A percentile compares a stretch with the other conserved stretches of the same genome.
These are phyloP conservation scores for Amiota communis DNA, from an alignment of 2,888 invertebrate species.

Conservation along the genomic window DNA sequence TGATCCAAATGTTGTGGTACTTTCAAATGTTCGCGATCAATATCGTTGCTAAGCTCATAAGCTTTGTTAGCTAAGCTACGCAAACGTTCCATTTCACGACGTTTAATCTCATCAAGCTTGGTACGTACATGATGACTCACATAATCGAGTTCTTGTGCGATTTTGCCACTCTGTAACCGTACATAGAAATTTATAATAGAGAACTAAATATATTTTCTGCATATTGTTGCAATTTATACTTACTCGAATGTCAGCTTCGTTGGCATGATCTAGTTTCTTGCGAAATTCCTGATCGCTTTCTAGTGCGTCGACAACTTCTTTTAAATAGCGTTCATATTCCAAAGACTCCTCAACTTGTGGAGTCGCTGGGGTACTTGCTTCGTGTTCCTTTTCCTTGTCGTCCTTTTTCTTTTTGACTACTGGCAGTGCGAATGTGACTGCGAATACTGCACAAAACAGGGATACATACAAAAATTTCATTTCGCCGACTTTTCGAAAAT, in stretches of 20 bases:
- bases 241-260: constrained; percentile 88
- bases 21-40: constrained; percentile 79
- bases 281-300: constrained; percentile 92
- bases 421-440: constrained; percentile 73
- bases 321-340: constrained; percentile 88
- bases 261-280: constrained; percentile 85
- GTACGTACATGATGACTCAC: constrained; percentile 91
- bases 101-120: constrained; percentile 92
- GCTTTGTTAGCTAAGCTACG: constrained; percentile 80
- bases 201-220: neutral
- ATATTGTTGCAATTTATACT: constrained; percentile 33
- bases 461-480: constrained; percentile 44
- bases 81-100: constrained; percentile 88
- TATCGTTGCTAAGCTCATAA: constrained; percentile 79
- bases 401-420: constrained; percentile 74
- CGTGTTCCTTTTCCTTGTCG: constrained; percentile 60
- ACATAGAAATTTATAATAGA: constrained; percentile 29
- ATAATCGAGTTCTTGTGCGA: constrained; percentile 91
- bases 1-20: constrained; percentile 88
- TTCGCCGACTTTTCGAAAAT: too few relatives aligned
- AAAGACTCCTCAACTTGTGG: constrained; percentile 65
- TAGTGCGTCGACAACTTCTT: constrained; percentile 90
- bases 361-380: constrained; percentile 61
- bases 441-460: constrained; percentile 37
- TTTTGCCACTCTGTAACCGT: constrained; percentile 87